A percentile compares a stretch with the other conserved stretches of the same genome.
These are phyloP conservation scores for Tapirus indicus DNA, from an alignment of 2,797 vertebrate species.

Conservation along the genomic window DNA sequence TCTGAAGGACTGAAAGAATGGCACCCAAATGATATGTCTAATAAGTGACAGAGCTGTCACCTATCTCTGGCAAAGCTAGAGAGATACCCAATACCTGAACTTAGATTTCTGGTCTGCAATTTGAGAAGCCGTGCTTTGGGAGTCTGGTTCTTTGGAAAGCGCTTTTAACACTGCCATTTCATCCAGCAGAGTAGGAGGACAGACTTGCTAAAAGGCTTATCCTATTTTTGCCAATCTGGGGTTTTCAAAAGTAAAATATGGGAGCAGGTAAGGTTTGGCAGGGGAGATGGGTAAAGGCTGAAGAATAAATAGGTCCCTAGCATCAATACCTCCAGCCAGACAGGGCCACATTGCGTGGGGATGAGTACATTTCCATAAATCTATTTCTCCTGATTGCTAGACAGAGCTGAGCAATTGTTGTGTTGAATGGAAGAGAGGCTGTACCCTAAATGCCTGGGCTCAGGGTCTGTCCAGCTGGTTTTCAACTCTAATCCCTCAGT, in stretches of 20 bases:
- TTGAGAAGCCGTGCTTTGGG: slow-evolving; percentile 33
- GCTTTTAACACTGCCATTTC: background rate
- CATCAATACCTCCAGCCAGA: background rate
- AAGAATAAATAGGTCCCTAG: background rate
- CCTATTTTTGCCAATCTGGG: background rate
- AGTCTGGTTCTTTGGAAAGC: slow-evolving; percentile 40
- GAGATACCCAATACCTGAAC: background rate
- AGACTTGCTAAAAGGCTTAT: slow-evolving; percentile 5
- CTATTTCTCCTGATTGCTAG: background rate
- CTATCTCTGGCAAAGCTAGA: background rate
- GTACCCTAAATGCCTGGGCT: background rate
- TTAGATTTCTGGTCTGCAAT: background rate
- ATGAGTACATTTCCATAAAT: background rate
- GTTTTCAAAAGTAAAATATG: slow-evolving; percentile 55
- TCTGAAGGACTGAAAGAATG: slow-evolving; percentile 52
- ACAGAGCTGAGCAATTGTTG: background rate
- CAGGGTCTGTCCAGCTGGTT: background rate
- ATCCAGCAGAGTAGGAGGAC: background rate
- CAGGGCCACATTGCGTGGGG: background rate
- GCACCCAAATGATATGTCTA: background rate
- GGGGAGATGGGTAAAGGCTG: background rate
- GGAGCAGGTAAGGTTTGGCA: background rate
- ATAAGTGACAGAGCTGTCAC: slow-evolving; percentile 2
- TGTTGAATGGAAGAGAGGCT: background rate
- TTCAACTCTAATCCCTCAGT: background rate